Evolutionary conservation across 1,140 invertebrate genomes (phyloP), one percentile per base, ranked within the genome.

Genomic region (Magallana ariakensis): DNA sequence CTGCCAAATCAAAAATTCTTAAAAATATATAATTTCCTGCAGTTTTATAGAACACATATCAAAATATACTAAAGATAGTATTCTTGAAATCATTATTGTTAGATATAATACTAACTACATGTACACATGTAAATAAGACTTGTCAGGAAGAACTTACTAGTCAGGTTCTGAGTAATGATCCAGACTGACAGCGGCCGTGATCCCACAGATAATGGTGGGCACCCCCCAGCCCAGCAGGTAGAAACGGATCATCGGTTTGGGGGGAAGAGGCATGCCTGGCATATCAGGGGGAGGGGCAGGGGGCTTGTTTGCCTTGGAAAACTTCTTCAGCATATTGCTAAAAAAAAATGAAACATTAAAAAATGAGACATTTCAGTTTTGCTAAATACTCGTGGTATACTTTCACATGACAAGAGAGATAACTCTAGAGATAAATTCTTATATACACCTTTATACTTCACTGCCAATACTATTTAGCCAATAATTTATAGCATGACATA

Each of bases 191-290:
- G 98, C 97, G 0, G 97, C 97, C 11, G 97, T 97, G 89, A 98
- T 97, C 13, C 98, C 98, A 93, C 97, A 98, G 0, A 98, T 96
- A 57, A 98, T 97, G 62, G 97, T 94, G 3, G 97, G 97, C 58
- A 98, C 97, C 13, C 98, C 98, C 97, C 97, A 98, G 0, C 97
- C 98, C 3, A 98, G 97, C n/a, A 98, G 95, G 93, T 98, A 98
- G 81, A 98, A 96, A 0, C 97, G 97, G 19, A 98, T 93, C 19
- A 98, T 96, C 0, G 97, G 97, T 93, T 98, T 97, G 22, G 95
- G 94, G 55, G 95, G 95, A 88, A 97, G 96, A 2, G 93, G 93
- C 0, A 96, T 96, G 55, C 96, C 96, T 87, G 97, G 96, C 0
- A 88, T 89, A n/a, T 93, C 92, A 11, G 97, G 96, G 33, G 97